Evolutionary conservation across 2,797 vertebrate genomes (phyloP), one percentile per base, ranked within the genome.

Genomic region (Sarcophilus harrisii): DNA sequence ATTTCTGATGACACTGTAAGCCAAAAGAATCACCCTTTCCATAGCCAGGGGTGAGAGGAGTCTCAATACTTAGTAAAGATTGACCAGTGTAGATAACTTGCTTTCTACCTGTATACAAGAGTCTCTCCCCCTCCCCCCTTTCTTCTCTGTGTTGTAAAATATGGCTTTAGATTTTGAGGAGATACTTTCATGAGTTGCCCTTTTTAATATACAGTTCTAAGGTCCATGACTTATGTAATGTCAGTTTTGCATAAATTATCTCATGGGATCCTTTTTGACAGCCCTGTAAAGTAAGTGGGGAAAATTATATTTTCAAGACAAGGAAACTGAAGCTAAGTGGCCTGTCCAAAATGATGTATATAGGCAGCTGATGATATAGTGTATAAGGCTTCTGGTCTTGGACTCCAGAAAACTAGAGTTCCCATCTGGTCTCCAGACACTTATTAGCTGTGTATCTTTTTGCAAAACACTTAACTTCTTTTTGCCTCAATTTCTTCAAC

Each of bases 161-260:
- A 73, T 91, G 93, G 32, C 59, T 91, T 57, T 55, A 89, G 55
- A 92, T 54, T 9, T 45, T 90, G 60, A 66, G 54, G 87, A 55
- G 16, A 0, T 38, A 9, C 38, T 59, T 27, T 94, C 92, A 92
- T 62, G 27, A 87, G 28, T 3, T 4, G 58, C 60, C 5, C 24
- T 62, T n/a, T 58, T 95, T 92, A 45, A 54, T 58, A 66, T 58
- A 92, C 30, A 92, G 91, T 92, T 58, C 21, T 81, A 81, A 81
- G 21, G 73, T 45, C 2, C 38, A 45, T 45, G 18, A 8, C 18
- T 45, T 81, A 81, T 24, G n/a, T 81, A 81, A 81, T 45, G 18
- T 8, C n/a, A 81, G 21, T 24, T 45, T 27, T 87, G 24, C 73
- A 45, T 87, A 87, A 21, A 45, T 81, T 45, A 45, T 45, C 73